Percentiles rank a stretch among this genome's conserved stretches.
These are phyloP conservation scores for Ploceus nigricollis DNA, from an alignment of 2,113 vertebrate genomes.

Conservation along the genomic window DNA sequence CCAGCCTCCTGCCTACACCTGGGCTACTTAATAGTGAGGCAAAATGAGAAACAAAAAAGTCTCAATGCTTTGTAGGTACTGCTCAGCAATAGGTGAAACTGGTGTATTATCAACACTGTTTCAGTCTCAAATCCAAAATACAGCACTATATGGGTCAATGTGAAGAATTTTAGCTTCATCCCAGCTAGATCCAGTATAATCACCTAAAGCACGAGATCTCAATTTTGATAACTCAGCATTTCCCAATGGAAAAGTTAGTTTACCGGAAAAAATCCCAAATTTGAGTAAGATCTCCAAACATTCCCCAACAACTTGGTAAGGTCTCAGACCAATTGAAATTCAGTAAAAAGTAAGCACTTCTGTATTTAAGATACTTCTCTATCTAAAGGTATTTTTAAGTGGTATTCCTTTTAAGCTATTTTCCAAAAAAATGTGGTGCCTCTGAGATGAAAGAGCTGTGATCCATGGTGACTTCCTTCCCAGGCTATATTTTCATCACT, in stretches of 20 bases:
- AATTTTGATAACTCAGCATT: not conserved
- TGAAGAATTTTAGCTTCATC: not conserved
- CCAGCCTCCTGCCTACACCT: not conserved
- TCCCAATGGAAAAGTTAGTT: not conserved
- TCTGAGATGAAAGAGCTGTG: not conserved
- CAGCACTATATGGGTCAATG: rapidly evolving
- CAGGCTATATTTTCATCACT: not conserved
- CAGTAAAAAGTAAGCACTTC: not conserved
- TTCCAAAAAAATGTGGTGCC: not conserved
- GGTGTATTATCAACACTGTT: not conserved
- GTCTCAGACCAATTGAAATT: not conserved
- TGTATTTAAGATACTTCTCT: not conserved
- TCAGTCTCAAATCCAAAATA: not conserved
- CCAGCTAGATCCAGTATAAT: not conserved
- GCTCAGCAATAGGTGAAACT: not conserved
- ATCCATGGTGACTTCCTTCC: not conserved
- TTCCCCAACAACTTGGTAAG: not conserved
- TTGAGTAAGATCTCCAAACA: not conserved
- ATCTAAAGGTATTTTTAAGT: not conserved
- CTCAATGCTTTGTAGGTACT: not conserved
- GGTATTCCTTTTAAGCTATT: not conserved
- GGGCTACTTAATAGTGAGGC: not conserved
- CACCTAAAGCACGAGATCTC: not conserved
- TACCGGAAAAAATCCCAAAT: not conserved
- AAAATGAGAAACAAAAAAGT: not conserved